Evolutionary conservation across 2,797 vertebrate species (phyloP), one percentile per base, ranked within the genome.

Genomic region (Danio choprae): DNA sequence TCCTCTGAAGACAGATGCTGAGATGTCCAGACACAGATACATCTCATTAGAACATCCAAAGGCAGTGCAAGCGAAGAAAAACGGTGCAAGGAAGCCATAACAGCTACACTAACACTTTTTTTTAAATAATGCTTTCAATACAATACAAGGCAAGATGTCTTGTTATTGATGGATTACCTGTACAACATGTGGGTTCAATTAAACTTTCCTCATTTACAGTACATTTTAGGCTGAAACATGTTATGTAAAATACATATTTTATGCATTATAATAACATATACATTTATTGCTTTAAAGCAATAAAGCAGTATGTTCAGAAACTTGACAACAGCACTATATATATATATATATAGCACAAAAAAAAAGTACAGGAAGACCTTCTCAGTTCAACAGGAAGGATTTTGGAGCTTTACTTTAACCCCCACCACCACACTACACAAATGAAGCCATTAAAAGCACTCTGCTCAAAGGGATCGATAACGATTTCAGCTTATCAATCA

Each of bases 401-500:
- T 53, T 36, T 50, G 58, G n/a, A 62, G 44, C 44, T 60, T 51
- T 51, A n/a, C 44, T 74, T 60, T 55, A 46, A 51, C 46, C 20
- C 55, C 9, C 55, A 62, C 18, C 68, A 60, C 15, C 51, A 20
- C 58, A 46, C 38, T 20, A 72, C 53, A 74, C 63, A 81, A 63
- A 77, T 74, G 22, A 83, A 80, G 69, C 44, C 74, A 79, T 78
- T 74, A 68, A 70, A 75, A 60, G 22, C 36, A 40, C 73, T 81
- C 68, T 55, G 15, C 51, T 69, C 41, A 67, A 70, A 64, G 59
- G 60, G 60, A 81, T 83, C 72, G 43, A 83, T 78, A 53, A 15
- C 46, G 60, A 79, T n/a, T 43, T 60, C 63, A 67, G 72, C 77
- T 65, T 55, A 73, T 81, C 81, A 81, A 81, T 81, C 63, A 74